Evolutionary conservation across 2,113 vertebrate species (phyloP).

Genomic region (Ailuropoda melanoleuca): DNA sequence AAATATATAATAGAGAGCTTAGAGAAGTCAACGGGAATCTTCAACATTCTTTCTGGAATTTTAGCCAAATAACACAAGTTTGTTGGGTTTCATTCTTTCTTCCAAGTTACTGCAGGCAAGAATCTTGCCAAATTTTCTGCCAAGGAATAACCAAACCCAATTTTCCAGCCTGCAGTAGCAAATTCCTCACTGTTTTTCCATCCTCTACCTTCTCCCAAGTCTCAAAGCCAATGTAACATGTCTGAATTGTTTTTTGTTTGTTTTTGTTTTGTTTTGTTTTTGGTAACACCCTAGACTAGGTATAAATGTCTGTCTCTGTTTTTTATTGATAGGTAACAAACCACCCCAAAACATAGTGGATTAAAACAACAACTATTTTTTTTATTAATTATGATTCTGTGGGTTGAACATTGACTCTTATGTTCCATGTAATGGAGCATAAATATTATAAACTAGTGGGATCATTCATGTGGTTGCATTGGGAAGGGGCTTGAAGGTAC

Average conservation of each 20-base stretch:
- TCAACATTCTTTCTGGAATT: slow-evolving; percentile 45
- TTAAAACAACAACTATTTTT: not conserved
- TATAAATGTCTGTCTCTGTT: not conserved
- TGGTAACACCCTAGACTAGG: not conserved
- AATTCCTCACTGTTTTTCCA: not conserved
- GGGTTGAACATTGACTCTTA: not conserved
- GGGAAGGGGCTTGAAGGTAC: not conserved
- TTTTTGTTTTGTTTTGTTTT: not conserved
- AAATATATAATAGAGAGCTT: not conserved
- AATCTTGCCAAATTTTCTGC: slow-evolving; percentile 15
- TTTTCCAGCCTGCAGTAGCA: not conserved
- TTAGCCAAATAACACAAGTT: not conserved
- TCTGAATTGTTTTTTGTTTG: not conserved
- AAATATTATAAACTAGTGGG: not conserved
- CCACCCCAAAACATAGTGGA: not conserved
- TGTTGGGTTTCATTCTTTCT: not conserved
- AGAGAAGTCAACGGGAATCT: not conserved
- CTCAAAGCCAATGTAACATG: not conserved
- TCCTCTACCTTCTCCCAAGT: not conserved
- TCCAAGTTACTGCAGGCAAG: not conserved
- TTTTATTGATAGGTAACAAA: slow-evolving; percentile 1
- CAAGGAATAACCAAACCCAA: not conserved
- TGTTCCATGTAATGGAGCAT: not conserved
- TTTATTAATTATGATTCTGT: not conserved
- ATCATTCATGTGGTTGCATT: not conserved